Conservation (phyloP, 2,888 invertebrate genomes). For the Scaptomyza parva region DNA sequence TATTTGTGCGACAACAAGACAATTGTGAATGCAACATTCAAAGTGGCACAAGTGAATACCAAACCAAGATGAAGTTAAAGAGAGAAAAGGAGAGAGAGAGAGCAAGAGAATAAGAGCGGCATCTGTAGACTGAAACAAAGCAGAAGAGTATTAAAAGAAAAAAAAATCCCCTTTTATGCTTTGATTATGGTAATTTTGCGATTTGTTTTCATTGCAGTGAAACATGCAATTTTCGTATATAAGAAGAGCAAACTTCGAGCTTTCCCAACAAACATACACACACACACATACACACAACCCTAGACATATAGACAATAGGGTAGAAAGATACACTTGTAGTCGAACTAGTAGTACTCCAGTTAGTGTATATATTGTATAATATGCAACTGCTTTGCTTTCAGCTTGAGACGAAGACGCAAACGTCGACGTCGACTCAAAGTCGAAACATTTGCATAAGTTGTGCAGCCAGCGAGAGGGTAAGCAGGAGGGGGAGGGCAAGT, state of each 20-base stretch:
- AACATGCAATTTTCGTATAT: constrained; percentile 70
- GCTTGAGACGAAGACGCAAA: constrained; percentile 34
- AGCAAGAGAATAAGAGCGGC: constrained; percentile 9
- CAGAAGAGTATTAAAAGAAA: background rate
- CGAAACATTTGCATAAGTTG: constrained; percentile 67
- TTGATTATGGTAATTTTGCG: constrained; percentile 75
- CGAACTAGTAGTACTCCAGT: constrained; percentile 22
- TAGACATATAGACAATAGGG: constrained; percentile 3
- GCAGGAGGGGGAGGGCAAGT: constrained; percentile 48
- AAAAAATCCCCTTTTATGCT: constrained; percentile 67
- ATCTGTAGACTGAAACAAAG: constrained; percentile 44
- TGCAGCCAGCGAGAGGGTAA: constrained; percentile 35
- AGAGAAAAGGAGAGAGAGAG: background rate
- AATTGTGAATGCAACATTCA: constrained; percentile 36
- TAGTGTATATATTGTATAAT: constrained; percentile 43
- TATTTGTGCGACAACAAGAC: constrained; percentile 56
- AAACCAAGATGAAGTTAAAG: background rate
- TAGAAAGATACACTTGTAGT: constrained; percentile 20
- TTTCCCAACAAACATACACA: constrained; percentile 19
- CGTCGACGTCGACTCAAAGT: constrained; percentile 2
- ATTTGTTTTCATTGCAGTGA: constrained; percentile 75
- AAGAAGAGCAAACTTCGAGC: constrained; percentile 31
- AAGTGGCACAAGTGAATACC: constrained; percentile 13
- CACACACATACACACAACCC: constrained; percentile 5
- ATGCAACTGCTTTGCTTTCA: constrained; percentile 59